Base-by-base conservation (phyloP, 2,888 invertebrate genomes). In the Sinelater perroti region DNA sequence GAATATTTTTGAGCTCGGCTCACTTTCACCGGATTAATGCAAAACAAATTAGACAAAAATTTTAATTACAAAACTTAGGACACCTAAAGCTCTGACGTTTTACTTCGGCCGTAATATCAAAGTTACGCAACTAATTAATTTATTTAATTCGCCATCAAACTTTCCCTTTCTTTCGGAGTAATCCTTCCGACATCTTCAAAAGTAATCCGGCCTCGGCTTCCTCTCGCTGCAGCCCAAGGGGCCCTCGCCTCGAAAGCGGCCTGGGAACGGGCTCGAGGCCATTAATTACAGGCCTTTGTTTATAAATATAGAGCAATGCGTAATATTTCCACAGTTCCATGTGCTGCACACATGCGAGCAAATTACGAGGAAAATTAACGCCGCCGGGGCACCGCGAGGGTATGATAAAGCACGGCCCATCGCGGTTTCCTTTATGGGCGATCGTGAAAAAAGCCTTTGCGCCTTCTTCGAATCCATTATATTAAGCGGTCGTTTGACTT, bases 391-490 rank as follows among this genome's bases (percentile, higher is more conserved):
- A 49, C 14, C 26, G 49, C 24, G 42, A 56, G 33, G 56, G 36
- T 30, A 50, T 17, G 44, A 50, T 51, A 35, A 56, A 51, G 40
- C 4, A 14, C 40, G 40, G 26, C 42, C 35, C 56, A 28, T 56
- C 44, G 56, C 56, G 56, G 56, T 56, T 56, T 56, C 50, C 51
- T 56, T 45, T 17, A 21, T 33, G 44, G 44, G 24, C 42, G 50
- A 36, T 40, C 42, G 40, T 30, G 14, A 56, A 56, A 50, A 50
- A 50, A 26, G 38, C 40, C 44, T 52, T 42, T 40, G 31, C 30
- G 51, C 36, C 26, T 57, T 57, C 57, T 57, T 51, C 52, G 57
- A 57, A 57, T 52, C 51, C 57, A 52, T 57, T 52, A 40, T 38
- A 47, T 57, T 57, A 57, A 57, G 52, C 45, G 57, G 46, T 28